Evolutionary conservation across 2,113 vertebrate genomes (phyloP), one percentile per base, ranked within the genome.

Genomic region (Centropus unirufus): DNA sequence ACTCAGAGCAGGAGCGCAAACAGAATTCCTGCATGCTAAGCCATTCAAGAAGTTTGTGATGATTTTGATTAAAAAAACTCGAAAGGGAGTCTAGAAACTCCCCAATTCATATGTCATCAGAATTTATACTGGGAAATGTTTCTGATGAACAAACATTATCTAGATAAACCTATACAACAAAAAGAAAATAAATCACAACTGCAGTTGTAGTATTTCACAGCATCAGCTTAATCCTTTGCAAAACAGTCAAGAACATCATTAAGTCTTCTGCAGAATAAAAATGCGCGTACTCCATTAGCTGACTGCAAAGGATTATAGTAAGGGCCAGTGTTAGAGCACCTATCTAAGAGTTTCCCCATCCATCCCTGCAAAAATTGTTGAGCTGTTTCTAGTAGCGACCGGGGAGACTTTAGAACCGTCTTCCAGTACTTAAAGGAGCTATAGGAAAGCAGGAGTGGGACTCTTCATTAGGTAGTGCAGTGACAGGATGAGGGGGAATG

Each of bases 11-110:
- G 68, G 29, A 81, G 6, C 14, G 57, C 40, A 64, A 74, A 24
- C 1, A 7, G 14, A 34, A 12, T n/a, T 83, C 26, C 17, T 27
- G 11, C 0, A 1, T 42, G 36, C 32, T 24, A 30, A 67, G 20
- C 23, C 7, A 7, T 36, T 42, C 0, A 2, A 80, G 57, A 59
- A 15, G 36, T 36, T 36, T 36, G 36, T 36, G 36, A 36, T 36
- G 20, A 14, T 42, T 81, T 86, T 47, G 34, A 39, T 67, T 39
- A 67, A 18, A 92, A 18, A 92, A 59, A 77, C 74, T 59, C 29
- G 74, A 32, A 24, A 1, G 1, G 14, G 20, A 86, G 5, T 40
- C 47, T 34, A 61, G 47, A 87, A 87, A 49, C 12, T 84, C 39
- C 12, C 34, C 14, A 30, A 34, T 51, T 20, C 62, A 52, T 18